Evolutionary conservation across 2,888 invertebrate species (phyloP).

Genomic region (Calliphora vomitoria): DNA sequence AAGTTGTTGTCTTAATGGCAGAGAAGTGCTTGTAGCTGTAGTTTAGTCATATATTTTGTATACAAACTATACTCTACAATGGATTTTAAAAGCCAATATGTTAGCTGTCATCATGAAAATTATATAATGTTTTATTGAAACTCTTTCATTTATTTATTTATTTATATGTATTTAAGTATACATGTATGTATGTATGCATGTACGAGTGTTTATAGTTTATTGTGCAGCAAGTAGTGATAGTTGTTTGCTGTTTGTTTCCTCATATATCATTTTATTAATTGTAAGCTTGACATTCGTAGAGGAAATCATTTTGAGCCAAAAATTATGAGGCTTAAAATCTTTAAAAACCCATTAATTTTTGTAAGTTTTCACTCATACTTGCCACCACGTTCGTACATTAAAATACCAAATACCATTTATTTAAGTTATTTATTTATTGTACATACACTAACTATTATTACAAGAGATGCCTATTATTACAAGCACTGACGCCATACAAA

Average conservation of each 20-base stretch:
- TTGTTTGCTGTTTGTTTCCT: slow-evolving; percentile 17
- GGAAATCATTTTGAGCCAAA: slow-evolving; percentile 38
- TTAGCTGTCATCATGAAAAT: slow-evolving; percentile 64
- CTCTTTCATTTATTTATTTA: slow-evolving; percentile 27
- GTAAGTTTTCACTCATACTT: neutral
- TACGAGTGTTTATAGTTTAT: neutral
- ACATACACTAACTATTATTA: neutral
- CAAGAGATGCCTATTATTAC: neutral
- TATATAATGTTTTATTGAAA: slow-evolving; percentile 47
- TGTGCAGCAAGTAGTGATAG: slow-evolving; percentile 11
- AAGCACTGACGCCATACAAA: neutral
- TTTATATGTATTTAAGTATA: neutral
- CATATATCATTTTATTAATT: slow-evolving; percentile 54
- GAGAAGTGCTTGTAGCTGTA: neutral
- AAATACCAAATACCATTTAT: slow-evolving; percentile 1
- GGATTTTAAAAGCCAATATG: slow-evolving; percentile 54
- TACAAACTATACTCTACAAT: slow-evolving; percentile 1
- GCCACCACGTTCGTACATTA: neutral
- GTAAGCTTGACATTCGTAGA: slow-evolving; percentile 29
- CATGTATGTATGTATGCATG: neutral
- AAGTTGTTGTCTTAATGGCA: slow-evolving; percentile 52
- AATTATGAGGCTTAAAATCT: slow-evolving; percentile 26
- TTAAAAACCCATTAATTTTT: slow-evolving; percentile 14
- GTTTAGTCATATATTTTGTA: too few species aligned
- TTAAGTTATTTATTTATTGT: neutral